Base-by-base conservation (phyloP, 2,113 vertebrate species). In the Tor tambroides region DNA sequence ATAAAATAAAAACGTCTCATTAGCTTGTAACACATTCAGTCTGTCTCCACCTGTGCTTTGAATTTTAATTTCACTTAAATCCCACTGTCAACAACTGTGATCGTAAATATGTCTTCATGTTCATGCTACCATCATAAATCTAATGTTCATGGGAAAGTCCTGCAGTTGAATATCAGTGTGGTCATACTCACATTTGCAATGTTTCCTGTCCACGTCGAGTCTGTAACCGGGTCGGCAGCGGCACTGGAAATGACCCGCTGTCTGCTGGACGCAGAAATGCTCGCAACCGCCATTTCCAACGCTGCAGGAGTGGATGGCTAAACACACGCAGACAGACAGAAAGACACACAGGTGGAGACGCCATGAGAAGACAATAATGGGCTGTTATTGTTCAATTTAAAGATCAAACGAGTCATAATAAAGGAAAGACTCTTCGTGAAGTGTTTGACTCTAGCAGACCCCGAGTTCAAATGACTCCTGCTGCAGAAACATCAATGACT, bases 211-310 rank as follows among this genome's bases (percentile, higher is more conserved):
- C n/a, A 96, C 93, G 3, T 89, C 92, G 82, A 98, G 94, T 86
- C 93, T 90, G 89, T 96, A 96, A 28, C 87, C 93, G 1, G 92
- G 93, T 69, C 94, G 93, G 93, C 98, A 99, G 87, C 91, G 96
- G 89, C 98, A 99, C 84, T 87, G 97, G 88, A 96, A 96, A 88
- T 95, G 95, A 0, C 92, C 90, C 3, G 88, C 88, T 0, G 95
- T 96, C 92, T 98, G 94, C 94, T 97, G 97, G 75, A 97, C 87
- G 0, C 97, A 99, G 86, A 94, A 89, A 8, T 98, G 98, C 74
- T 99, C 96, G 0, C 98, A 99, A 88, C 98, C 97, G 0, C 98
- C 98, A 0, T 98, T 99, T 89, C 95, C 94, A 84, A 97, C 72
- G 12, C 95, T 76, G 0, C 97, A 99, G 0, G 96, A 94, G 89